These are phyloP conservation scores for Condylostylus longicornis DNA, from an alignment of 1,140 invertebrate species.

Conservation along the genomic window DNA sequence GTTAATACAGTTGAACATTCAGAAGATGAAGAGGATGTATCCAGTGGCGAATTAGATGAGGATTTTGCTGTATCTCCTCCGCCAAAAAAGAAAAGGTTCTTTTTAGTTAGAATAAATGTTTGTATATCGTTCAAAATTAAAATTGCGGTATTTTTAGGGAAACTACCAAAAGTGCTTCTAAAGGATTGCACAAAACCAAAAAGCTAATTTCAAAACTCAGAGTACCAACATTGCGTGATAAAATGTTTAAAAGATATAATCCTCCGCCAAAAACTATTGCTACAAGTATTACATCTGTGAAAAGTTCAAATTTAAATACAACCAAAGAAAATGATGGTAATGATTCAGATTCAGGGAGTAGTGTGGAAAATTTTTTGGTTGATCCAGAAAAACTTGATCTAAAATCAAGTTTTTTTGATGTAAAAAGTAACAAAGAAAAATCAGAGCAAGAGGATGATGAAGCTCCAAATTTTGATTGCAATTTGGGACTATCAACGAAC, in stretches of 20 bases:
- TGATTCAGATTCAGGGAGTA: constrained; percentile 19
- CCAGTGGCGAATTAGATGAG: background rate
- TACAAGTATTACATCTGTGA: constrained; percentile 23
- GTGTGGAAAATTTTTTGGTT: constrained; percentile 28
- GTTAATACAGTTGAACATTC: too few species aligned
- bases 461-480: constrained; percentile 26
- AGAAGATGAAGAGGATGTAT: constrained; percentile 13
- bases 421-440: background rate
- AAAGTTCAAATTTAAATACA: constrained; percentile 15
- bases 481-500: constrained; percentile 22
- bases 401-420: constrained; percentile 25
- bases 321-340: constrained; percentile 11
- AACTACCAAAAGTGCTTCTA: constrained; percentile 17
- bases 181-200: constrained; percentile 10
- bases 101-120: background rate
- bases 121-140: background rate
- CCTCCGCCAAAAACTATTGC: constrained; percentile 25
- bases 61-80: constrained; percentile 3
- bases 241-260: constrained; percentile 28
- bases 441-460: constrained; percentile 6
- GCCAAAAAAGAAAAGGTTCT: constrained; percentile 4
- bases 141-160: constrained; percentile 6
- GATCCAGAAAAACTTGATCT: constrained; percentile 28
- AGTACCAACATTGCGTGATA: constrained; percentile 22
- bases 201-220: constrained; percentile 27